Conservation (phyloP, 2,113 vertebrate genomes). For the Antechinus stuartii region DNA sequence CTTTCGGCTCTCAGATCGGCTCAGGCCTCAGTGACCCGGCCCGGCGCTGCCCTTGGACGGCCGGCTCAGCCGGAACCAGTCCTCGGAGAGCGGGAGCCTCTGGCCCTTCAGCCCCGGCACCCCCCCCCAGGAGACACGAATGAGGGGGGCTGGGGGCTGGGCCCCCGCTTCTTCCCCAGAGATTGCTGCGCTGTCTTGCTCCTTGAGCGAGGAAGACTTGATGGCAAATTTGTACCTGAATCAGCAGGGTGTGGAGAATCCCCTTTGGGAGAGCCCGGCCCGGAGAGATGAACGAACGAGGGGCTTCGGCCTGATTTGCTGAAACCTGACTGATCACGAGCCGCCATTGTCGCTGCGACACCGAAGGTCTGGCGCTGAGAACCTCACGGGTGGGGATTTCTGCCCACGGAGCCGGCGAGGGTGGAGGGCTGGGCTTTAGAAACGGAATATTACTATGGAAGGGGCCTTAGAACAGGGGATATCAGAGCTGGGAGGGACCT, state of each 20-base stretch:
- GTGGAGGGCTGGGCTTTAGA: not conserved
- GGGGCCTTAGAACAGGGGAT: too few relatives aligned
- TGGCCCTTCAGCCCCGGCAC: too few relatives aligned
- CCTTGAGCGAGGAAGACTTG: not conserved
- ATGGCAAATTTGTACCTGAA: not conserved
- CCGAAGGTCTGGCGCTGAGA: not conserved
- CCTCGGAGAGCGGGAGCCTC: not conserved
- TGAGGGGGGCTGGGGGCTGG: not conserved
- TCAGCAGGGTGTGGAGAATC: not conserved
- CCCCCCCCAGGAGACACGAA: too few relatives aligned
- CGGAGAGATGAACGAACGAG: not conserved
- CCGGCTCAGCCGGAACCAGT: not conserved
- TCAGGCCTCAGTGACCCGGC: not conserved
- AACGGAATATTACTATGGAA: too few relatives aligned
- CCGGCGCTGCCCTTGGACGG: not conserved
- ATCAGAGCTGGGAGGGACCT: too few relatives aligned
- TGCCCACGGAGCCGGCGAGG: not conserved
- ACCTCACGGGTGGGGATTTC: not conserved
- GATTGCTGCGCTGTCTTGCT: not conserved
- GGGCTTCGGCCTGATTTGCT: not conserved
- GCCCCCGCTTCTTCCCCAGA: not conserved
- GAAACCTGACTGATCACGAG: not conserved
- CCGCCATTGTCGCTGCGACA: not conserved
- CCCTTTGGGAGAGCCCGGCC: not conserved
- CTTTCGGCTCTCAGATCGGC: not conserved